Conservation (phyloP, 2,888 invertebrate genomes). For the Andrena haemorrhoa region DNA sequence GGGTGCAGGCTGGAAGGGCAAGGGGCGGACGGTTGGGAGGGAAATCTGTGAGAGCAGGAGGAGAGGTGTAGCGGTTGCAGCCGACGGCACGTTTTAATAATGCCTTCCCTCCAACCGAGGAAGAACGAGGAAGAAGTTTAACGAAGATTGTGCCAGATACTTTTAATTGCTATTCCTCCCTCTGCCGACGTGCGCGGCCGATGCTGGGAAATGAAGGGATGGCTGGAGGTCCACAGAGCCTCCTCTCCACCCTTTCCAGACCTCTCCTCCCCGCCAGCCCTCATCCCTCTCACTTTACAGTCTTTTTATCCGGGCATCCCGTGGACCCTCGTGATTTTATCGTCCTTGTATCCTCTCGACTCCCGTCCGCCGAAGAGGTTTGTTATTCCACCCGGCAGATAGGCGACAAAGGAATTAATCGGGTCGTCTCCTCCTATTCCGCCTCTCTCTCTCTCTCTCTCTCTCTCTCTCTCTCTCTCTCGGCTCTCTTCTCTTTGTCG, state of each 20-base stretch:
- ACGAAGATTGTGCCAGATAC: slow-evolving; percentile 84
- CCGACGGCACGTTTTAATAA: slow-evolving; percentile 82
- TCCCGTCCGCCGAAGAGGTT: slow-evolving; percentile 80
- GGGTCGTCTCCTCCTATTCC: slow-evolving; percentile 66
- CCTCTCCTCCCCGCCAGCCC: slow-evolving; percentile 50
- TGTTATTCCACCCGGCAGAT: slow-evolving; percentile 81
- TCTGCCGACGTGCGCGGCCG: slow-evolving; percentile 60
- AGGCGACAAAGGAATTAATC: slow-evolving; percentile 80
- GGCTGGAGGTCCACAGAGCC: slow-evolving; percentile 54
- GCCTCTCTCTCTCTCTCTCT: slow-evolving; percentile 16
- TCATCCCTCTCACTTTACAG: slow-evolving; percentile 55
- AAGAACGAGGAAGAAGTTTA: slow-evolving; percentile 81
- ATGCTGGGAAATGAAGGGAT: slow-evolving; percentile 72
- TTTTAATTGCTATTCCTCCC: slow-evolving; percentile 84
- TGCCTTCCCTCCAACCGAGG: slow-evolving; percentile 72
- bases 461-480: slow-evolving; percentile 21
- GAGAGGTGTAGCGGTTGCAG: slow-evolving; percentile 75
- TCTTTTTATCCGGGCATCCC: slow-evolving; percentile 68
- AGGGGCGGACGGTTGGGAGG: slow-evolving; percentile 21
- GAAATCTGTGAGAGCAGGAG: slow-evolving; percentile 41
- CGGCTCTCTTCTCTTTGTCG: slow-evolving; percentile 54
- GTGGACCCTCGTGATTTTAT: slow-evolving; percentile 81
- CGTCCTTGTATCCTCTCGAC: slow-evolving; percentile 82
- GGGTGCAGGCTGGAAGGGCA: slow-evolving; percentile 21
- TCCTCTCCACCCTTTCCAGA: slow-evolving; percentile 50